Base-by-base conservation (phyloP, 2,888 invertebrate genomes). In the Nomada lathburiana region DNA sequence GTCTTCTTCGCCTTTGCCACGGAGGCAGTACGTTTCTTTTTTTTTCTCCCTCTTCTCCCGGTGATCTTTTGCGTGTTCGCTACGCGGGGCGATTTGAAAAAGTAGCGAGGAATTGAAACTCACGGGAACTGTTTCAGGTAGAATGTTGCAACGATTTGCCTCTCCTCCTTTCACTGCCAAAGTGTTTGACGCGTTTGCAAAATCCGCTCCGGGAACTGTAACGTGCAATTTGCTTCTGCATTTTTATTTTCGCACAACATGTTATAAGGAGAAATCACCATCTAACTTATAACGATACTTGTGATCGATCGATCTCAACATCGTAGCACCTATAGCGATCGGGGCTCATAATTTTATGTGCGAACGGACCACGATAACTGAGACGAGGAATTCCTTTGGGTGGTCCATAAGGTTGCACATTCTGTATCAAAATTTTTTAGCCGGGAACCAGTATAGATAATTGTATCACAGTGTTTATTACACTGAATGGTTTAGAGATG, bases 381-480 rank as follows among this genome's bases (percentile, higher is more conserved):
- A 63, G 36, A 23, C 47, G 23, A 47, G 26, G 47, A 26, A 50
- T 69, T 44, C 9, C 42, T 55, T 44, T 57, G 69, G 69, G 69
- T 69, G 69, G 69, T 69, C 69, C 44, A 42, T 7, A 36, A 57
- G 16, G 42, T 69, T 18, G 44, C 69, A 57, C 57, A 57, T 57
- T 57, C 69, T 36, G 69, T 10, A 42, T n/a, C 10, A 69, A 57
- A 57, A 69, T 18, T 53, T 55, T 69, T 36, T 44, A 5, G 11
- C 2, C 10, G 0, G 3, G 47, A 47, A 26, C 18, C 3, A 50
- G 18, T 5, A 47, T 13, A 23, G 7, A 16, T 13, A 47, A 44
- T 11, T 9, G 0, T 2, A 47, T 16, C 16, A 4, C 5, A 13
- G 18, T 18, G 18, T 53, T 53, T 20, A 20, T 53, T n/a, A 2